phyloP scores from a whole-genome alignment of 2,797 vertebrate genomes.

The Scarus forsteni region DNA sequence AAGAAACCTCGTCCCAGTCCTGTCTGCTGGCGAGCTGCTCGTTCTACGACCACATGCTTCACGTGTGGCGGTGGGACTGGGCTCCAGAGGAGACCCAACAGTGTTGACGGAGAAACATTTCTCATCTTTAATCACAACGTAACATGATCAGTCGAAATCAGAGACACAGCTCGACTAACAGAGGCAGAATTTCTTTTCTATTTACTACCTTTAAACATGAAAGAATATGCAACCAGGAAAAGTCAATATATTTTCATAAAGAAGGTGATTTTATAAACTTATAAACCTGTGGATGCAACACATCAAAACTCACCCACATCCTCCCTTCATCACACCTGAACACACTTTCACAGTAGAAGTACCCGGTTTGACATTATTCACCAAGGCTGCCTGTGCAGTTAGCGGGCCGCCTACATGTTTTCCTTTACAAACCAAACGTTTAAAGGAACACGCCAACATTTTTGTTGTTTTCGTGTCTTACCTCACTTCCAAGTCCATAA shows the following conservation, averaged over 20 bases:
- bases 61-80: constrained; percentile 94
- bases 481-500: too few relatives aligned
- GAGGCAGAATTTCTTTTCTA: background rate
- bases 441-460: too few relatives aligned
- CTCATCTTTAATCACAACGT: background rate
- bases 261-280: constrained; percentile 35
- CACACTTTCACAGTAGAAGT: background rate
- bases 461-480: too few relatives aligned
- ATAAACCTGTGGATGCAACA: constrained; percentile 5
- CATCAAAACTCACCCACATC: background rate
- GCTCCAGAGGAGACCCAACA: constrained; percentile 54
- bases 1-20: constrained; percentile 46
- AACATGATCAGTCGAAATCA: constrained; percentile 6
- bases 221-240: constrained; percentile 38
- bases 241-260: constrained; percentile 49
- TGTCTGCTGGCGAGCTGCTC: constrained; percentile 93
- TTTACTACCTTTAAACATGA: constrained; percentile 9
- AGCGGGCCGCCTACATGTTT: too few relatives aligned
- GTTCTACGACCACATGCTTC: constrained; percentile 94
- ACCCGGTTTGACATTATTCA: background rate
- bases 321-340: background rate
- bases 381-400: background rate
- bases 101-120: constrained; percentile 21
- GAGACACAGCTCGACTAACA: constrained; percentile 5
- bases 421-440: too few relatives aligned